Conservation (phyloP, 2,888 invertebrate species). For the Branchellion lobata region DNA sequence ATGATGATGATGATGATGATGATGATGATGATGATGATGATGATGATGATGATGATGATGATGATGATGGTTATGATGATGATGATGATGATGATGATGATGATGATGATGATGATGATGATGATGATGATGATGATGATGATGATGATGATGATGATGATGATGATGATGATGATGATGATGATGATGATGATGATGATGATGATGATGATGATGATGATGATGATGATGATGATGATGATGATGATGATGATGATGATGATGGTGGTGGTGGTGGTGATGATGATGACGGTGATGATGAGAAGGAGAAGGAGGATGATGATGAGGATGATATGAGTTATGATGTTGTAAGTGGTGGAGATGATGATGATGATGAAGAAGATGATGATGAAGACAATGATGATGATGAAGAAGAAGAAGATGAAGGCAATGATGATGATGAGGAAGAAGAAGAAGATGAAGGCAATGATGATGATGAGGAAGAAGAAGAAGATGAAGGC, state of each 20-base stretch:
- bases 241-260: constrained; percentile 31
- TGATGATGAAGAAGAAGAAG: too few species aligned
- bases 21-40: constrained; percentile 23
- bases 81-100: constrained; percentile 1
- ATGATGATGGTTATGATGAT: too few species aligned
- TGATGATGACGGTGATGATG: too few species aligned
- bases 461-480: too few species aligned
- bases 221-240: constrained; percentile 39
- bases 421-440: too few species aligned
- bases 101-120: constrained; percentile 13
- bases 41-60: constrained; percentile 4
- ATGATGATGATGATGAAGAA: too few species aligned
- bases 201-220: constrained; percentile 32
- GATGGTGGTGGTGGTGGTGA: background rate
- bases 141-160: constrained; percentile 25
- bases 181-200: constrained; percentile 29
- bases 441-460: too few species aligned
- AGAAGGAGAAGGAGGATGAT: too few species aligned
- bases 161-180: constrained; percentile 36
- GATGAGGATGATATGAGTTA: too few species aligned
- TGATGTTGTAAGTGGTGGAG: too few species aligned
- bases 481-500: too few species aligned
- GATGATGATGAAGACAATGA: too few species aligned
- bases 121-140: constrained; percentile 33
- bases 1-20: background rate